Percentiles rank a stretch among this genome's conserved stretches.
Evolutionary conservation across 2,797 vertebrate genomes (phyloP).

Genomic region (Spea hammondii): DNA sequence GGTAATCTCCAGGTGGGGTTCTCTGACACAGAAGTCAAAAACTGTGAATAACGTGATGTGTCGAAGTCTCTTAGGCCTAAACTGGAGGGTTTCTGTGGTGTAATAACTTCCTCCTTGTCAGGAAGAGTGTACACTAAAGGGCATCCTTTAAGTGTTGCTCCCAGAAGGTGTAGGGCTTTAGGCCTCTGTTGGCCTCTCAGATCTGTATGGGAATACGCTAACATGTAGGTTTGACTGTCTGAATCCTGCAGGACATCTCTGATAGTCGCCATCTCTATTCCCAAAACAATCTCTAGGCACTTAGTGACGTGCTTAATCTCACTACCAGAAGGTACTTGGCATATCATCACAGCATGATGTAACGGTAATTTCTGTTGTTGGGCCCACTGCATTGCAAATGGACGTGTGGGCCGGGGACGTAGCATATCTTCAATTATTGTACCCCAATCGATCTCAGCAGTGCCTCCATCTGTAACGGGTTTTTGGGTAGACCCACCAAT

Average conservation of each 20-base stretch:
- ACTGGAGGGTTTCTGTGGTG: too few species aligned
- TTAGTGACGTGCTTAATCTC: background rate
- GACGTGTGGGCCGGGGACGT: too few species aligned
- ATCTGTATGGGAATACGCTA: background rate
- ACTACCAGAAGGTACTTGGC: background rate
- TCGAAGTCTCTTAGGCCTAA: too few species aligned
- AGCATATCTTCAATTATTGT: too few species aligned
- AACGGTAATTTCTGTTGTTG: background rate
- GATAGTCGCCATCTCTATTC: too few species aligned
- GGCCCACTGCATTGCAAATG: too few species aligned
- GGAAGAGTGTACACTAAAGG: background rate
- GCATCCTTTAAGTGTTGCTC: background rate
- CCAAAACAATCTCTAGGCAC: background rate
- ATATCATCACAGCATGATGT: background rate
- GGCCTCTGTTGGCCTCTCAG: background rate
- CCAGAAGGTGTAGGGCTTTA: background rate
- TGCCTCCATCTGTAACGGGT: too few species aligned
- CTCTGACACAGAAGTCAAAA: too few species aligned
- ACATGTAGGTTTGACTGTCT: background rate
- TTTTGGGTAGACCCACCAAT: too few species aligned
- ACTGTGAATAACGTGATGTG: too few species aligned
- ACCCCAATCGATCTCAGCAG: too few species aligned
- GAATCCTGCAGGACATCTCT: constrained; percentile 1
- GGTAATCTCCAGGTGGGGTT: too few species aligned
- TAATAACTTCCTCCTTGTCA: background rate